phyloP scores from a whole-genome alignment of 2,888 invertebrate genomes.

The Smittia sp. region DNA sequence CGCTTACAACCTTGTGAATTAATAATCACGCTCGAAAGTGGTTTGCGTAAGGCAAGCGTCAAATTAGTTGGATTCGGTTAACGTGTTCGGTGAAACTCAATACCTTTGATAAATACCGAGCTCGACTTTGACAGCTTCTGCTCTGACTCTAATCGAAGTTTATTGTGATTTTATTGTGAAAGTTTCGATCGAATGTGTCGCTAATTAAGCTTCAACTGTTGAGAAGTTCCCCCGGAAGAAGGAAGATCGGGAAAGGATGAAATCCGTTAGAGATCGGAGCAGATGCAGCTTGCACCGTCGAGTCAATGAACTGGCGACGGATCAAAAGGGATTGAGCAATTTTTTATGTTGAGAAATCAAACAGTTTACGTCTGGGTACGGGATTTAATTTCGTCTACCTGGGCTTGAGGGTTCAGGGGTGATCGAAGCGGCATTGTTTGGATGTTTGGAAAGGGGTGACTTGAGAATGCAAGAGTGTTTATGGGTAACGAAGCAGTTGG shows the following conservation, averaged over 20 bases:
- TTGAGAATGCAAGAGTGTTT: neutral
- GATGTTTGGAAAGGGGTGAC: conserved; percentile 28
- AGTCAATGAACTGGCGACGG: conserved; percentile 29
- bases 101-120: too few species aligned
- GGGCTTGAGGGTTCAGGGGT: conserved; percentile 37
- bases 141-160: too few species aligned
- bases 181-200: too few species aligned
- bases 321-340: conserved; percentile 27
- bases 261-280: neutral
- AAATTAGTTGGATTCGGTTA: too few species aligned
- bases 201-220: too few species aligned
- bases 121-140: too few species aligned
- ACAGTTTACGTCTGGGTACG: conserved; percentile 14
- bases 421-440: neutral
- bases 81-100: too few species aligned
- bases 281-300: conserved; percentile 12
- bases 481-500: neutral
- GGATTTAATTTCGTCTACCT: conserved; percentile 29
- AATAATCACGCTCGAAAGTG: too few species aligned
- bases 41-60: too few species aligned
- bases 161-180: too few species aligned
- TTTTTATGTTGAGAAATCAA: neutral
- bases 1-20: too few species aligned
- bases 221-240: too few species aligned
- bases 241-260: neutral